These are phyloP conservation scores for Mercenaria mercenaria DNA, from an alignment of 1,140 invertebrate genomes.

Conservation along the genomic window DNA sequence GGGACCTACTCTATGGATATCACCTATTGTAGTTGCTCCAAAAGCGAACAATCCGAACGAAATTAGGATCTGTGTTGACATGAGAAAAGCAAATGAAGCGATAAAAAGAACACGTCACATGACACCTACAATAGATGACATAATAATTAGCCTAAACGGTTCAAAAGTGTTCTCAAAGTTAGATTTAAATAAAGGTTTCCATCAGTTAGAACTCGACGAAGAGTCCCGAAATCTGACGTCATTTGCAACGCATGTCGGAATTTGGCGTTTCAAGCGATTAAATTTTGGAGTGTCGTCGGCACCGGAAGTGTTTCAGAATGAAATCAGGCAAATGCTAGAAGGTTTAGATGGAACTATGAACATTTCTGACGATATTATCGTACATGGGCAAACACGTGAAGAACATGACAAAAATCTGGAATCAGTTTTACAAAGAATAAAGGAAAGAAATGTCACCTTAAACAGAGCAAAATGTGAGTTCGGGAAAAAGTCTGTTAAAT, in stretches of 20 bases:
- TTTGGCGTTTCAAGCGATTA: too few species aligned
- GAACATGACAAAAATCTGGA: background rate
- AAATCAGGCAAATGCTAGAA: background rate
- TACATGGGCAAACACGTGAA: background rate
- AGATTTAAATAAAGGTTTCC: too few species aligned
- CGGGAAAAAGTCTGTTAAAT: background rate
- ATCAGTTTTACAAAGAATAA: background rate
- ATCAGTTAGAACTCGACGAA: too few species aligned
- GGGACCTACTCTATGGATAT: background rate
- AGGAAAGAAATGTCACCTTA: background rate
- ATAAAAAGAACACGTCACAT: too few species aligned
- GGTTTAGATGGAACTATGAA: background rate
- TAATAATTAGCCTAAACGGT: too few species aligned
- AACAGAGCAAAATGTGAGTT: background rate
- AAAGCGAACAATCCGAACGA: background rate
- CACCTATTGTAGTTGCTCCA: background rate
- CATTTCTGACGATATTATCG: background rate
- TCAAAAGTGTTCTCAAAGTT: too few species aligned
- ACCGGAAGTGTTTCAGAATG: background rate
- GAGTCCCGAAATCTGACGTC: too few species aligned
- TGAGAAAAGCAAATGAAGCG: background rate
- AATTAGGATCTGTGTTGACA: background rate
- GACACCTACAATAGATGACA: too few species aligned
- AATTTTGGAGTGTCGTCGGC: background rate
- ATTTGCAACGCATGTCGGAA: too few species aligned